Percentiles rank a stretch among this genome's conserved stretches.
Conservation (phyloP, 2,888 invertebrate genomes). For the Anaspis maculata region DNA sequence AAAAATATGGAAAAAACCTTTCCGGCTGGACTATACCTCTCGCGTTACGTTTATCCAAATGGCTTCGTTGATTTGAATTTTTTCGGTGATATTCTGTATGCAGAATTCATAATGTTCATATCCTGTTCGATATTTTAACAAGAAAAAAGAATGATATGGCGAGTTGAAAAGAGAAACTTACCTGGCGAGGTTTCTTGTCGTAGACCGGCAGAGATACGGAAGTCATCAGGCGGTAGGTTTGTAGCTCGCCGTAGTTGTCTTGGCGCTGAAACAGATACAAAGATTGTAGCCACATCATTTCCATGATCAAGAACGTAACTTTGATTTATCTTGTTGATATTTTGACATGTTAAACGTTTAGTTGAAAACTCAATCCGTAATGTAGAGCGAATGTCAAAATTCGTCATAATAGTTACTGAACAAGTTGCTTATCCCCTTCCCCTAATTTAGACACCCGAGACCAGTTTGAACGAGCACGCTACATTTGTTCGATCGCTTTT, state of each 20-base stretch:
- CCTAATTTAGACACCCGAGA: no score
- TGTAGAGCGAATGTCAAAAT: no score
- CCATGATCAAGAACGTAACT: no score
- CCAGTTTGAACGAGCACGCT: no score
- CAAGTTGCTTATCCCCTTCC: no score
- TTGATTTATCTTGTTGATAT: no score
- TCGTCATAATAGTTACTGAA: no score
- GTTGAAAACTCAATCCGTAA: background rate
- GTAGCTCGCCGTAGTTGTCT: conserved; percentile 54
- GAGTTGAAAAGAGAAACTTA: no score
- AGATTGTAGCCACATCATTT: no score
- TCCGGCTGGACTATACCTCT: conserved; percentile 61
- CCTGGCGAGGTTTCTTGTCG: conserved; percentile 77
- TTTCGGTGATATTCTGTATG: conserved; percentile 93
- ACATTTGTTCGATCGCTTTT: no score
- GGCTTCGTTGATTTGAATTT: conserved; percentile 90
- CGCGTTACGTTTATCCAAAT: conserved; percentile 87
- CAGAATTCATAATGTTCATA: conserved; percentile 43
- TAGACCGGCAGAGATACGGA: conserved; percentile 92
- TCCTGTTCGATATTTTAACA: background rate
- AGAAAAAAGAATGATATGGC: background rate
- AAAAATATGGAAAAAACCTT: conserved; percentile 4
- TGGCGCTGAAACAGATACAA: conserved; percentile 49
- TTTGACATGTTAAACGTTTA: no score
- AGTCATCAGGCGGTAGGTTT: conserved; percentile 77